Evolutionary conservation across 2,113 vertebrate genomes (phyloP), one percentile per base, ranked within the genome.

Genomic region (Polyodon spathula): DNA sequence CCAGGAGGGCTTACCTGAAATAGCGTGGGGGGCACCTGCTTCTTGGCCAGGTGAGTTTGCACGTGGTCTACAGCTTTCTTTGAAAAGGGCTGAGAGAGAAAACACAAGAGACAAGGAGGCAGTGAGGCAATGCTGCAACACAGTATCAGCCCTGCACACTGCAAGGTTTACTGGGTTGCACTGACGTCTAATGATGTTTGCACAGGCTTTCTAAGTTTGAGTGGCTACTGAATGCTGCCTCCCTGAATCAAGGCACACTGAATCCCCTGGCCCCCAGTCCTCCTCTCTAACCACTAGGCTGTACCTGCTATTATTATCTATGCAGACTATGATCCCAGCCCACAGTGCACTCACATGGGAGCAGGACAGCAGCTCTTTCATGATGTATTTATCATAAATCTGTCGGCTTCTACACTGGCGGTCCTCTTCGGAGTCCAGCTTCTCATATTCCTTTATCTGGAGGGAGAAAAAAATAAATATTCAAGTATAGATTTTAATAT

Each of bases 331-430:
- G n/a, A 4, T 12, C 9, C 15, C 2, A 6, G 3, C 8, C 4
- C 7, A 44, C 10, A 46, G 37, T 44, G 60, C 15, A 73, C 91
- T 76, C 78, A 98, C 96, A 0, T 97, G 96, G 1, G 96, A 97
- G 69, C 91, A 95, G 17, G 94, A 94, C 14, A 98, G 91, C 4
- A 98, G 90, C 79, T 98, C 96, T 82, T 94, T 97, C 96, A 98
- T 98, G 67, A 97, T 94, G 74, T 94, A 96, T 1, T 83, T 84
- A 53, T 98, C 95, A 0, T 98, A 98, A 54, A 98, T 96, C 71
- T 95, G 93, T 12, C 93, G 85, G 69, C 96, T 98, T 41, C 93
- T 79, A 61, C 71, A 79, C 60, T 92, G 68, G 8, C 96, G 81
- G 50, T 97, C 95, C 39, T 94, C 93, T 69, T 97, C 94, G 0